Percentiles rank a stretch among this genome's conserved stretches.
Evolutionary conservation across 1,140 invertebrate species (phyloP).

Genomic region (Pararge aegeria): DNA sequence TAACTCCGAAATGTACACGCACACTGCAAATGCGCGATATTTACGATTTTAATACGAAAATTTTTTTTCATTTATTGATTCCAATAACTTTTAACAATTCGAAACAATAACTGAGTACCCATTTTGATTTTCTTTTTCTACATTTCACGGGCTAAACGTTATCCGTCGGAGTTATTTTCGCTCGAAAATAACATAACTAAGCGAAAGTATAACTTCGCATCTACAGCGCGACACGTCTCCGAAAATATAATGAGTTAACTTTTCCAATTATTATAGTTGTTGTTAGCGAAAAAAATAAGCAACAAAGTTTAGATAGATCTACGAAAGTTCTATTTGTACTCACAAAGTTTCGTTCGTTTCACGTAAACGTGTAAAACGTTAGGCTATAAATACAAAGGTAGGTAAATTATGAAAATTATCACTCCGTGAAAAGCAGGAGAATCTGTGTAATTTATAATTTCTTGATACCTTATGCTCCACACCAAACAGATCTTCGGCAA

Average conservation of each 20-base stretch:
- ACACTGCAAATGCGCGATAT: too few relatives aligned
- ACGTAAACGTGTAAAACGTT: background rate
- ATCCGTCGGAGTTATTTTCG: background rate
- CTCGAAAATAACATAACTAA: background rate
- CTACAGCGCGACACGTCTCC: constrained; percentile 18
- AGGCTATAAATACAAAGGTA: background rate
- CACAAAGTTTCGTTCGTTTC: constrained; percentile 4
- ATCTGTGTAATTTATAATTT: too few relatives aligned
- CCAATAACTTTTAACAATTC: too few relatives aligned
- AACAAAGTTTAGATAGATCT: constrained; percentile 37
- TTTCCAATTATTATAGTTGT: constrained; percentile 70
- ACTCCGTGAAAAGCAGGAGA: too few relatives aligned
- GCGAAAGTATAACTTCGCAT: background rate
- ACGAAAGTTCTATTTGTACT: constrained; percentile 18
- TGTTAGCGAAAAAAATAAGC: constrained; percentile 49
- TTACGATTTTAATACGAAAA: too few relatives aligned
- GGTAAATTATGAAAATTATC: too few relatives aligned
- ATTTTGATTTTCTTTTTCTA: too few relatives aligned
- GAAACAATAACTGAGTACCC: too few relatives aligned
- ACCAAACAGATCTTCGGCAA: too few relatives aligned
- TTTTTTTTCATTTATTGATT: too few relatives aligned
- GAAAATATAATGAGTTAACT: constrained; percentile 71
- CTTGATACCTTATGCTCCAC: too few relatives aligned
- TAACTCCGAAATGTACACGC: too few relatives aligned
- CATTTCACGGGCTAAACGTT: background rate